phyloP scores from a whole-genome alignment of 2,113 vertebrate species.

The Vireo altiloquus region DNA sequence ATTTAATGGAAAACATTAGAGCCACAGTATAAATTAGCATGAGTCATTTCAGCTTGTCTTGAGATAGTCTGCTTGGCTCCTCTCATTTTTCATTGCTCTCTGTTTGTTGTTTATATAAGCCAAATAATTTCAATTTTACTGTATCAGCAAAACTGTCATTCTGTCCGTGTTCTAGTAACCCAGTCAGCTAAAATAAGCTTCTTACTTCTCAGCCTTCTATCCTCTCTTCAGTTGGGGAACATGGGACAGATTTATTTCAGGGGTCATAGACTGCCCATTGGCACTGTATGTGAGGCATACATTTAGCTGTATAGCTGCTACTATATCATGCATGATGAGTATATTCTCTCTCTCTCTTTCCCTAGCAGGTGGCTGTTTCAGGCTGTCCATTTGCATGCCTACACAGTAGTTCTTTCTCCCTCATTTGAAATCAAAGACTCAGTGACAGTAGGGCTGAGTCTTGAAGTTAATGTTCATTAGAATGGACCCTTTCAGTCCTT shows the following conservation, averaged over 20 bases:
- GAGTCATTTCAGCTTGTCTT: neutral
- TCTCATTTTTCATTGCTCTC: neutral
- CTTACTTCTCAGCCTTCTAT: conserved; percentile 30
- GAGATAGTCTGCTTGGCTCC: neutral
- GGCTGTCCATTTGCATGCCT: conserved; percentile 19
- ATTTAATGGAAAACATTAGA: neutral
- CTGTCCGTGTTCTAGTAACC: neutral
- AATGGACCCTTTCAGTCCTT: conserved; percentile 44
- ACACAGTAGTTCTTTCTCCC: conserved; percentile 42
- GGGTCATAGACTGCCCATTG: neutral
- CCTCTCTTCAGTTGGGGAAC: neutral
- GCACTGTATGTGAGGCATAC: neutral
- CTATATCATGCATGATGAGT: neutral
- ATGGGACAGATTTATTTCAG: neutral
- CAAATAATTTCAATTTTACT: neutral
- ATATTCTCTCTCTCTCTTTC: neutral
- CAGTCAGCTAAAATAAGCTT: conserved; percentile 33
- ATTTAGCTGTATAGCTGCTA: neutral
- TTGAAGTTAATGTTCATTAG: conserved; percentile 18
- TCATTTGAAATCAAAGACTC: conserved; percentile 38
- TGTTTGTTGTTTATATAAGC: neutral
- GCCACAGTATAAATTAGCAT: neutral
- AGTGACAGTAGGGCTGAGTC: neutral
- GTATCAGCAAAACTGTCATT: conserved; percentile 2
- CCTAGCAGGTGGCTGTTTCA: conserved; percentile 46